A percentile compares a stretch with the other conserved stretches of the same genome.
Evolutionary conservation across 1,140 invertebrate genomes (phyloP).

Genomic region (Heliothis virescens): DNA sequence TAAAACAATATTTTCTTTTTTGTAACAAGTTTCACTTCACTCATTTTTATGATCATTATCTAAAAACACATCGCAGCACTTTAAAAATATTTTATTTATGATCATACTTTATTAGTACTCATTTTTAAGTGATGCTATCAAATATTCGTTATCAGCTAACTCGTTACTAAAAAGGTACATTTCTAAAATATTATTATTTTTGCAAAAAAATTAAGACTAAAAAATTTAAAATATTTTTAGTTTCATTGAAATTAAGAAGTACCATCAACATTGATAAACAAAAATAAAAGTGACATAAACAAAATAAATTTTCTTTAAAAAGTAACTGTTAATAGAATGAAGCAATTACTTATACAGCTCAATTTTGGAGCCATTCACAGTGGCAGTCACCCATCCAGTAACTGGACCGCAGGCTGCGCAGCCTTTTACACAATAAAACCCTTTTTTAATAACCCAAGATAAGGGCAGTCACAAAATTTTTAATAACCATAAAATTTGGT

Average conservation of each 20-base stretch:
- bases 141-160: background rate
- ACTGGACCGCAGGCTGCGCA: constrained; percentile 20
- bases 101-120: background rate
- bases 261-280: too few species aligned
- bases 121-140: background rate
- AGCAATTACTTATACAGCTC: constrained; percentile 2
- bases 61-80: background rate
- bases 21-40: background rate
- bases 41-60: background rate
- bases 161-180: background rate
- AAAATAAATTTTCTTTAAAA: background rate
- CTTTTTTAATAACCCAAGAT: constrained; percentile 44
- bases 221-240: too few species aligned
- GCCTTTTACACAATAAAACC: constrained; percentile 33
- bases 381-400: background rate
- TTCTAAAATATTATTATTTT: too few species aligned
- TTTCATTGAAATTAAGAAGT: too few species aligned
- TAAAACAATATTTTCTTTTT: background rate
- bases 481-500: constrained; percentile 46
- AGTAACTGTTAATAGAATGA: background rate
- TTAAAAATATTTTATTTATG: constrained; percentile 1
- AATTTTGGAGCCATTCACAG: background rate
- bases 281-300: too few species aligned
- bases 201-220: too few species aligned
- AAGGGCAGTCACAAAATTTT: constrained; percentile 37